phyloP scores from a whole-genome alignment of 2,888 invertebrate genomes.

The Agrotis ipsilon region DNA sequence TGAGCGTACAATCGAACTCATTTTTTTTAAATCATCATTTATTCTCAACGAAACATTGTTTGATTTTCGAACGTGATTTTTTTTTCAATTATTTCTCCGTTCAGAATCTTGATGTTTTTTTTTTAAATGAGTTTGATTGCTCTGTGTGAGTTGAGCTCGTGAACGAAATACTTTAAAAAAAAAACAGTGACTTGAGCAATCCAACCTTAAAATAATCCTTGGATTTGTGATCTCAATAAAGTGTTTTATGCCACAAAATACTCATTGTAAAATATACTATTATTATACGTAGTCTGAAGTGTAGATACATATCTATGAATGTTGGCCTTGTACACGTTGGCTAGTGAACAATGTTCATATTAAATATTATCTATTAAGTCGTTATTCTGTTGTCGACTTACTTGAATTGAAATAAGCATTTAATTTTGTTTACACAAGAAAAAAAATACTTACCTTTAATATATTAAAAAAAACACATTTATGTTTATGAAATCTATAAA shows the following conservation, averaged over 20 bases:
- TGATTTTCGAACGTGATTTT: too few relatives aligned
- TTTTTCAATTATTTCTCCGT: too few relatives aligned
- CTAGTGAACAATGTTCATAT: conserved; percentile 66
- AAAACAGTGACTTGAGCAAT: conserved; percentile 51
- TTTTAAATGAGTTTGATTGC: too few relatives aligned
- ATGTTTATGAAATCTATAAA: too few relatives aligned
- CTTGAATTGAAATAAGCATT: conserved; percentile 41
- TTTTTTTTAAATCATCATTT: too few relatives aligned
- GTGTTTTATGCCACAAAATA: conserved; percentile 53
- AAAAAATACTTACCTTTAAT: not conserved
- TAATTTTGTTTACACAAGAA: conserved; percentile 14
- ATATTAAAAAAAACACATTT: too few relatives aligned
- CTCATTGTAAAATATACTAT: conserved; percentile 64
- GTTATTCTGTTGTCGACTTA: conserved; percentile 52
- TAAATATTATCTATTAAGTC: conserved; percentile 62
- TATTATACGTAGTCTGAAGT: conserved; percentile 58
- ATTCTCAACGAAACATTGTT: too few relatives aligned
- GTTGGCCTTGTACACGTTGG: conserved; percentile 66
- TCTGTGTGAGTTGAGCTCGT: too few relatives aligned
- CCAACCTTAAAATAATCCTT: conserved; percentile 62
- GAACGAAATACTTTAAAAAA: not conserved
- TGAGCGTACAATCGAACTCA: too few relatives aligned
- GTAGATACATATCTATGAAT: conserved; percentile 71
- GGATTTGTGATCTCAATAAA: conserved; percentile 63
- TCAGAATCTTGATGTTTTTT: too few relatives aligned